phyloP scores from a whole-genome alignment of 2,113 vertebrate species.

The Perca flavescens region DNA sequence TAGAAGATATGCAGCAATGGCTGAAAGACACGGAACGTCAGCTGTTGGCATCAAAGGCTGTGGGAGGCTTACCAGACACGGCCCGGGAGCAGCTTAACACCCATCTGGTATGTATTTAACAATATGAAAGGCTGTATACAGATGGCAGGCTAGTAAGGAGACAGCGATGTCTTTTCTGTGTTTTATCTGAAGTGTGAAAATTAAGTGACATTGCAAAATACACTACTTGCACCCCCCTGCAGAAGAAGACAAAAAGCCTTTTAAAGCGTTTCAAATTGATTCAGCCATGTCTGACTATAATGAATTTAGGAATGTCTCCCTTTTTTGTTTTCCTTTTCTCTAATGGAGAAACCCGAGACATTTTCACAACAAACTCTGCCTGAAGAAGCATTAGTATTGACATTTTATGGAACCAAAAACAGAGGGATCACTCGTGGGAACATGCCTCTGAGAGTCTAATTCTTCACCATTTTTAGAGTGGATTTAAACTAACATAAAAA shows the following conservation, averaged over 20 bases:
- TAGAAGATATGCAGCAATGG: constrained; percentile 98
- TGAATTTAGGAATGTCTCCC: constrained; percentile 64
- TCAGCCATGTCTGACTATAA: constrained; percentile 49
- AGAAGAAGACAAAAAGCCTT: constrained; percentile 44
- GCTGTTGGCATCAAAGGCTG: constrained; percentile 95
- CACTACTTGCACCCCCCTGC: constrained; percentile 27
- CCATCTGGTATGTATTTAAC: constrained; percentile 94
- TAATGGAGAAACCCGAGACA: constrained; percentile 48
- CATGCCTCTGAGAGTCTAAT: constrained; percentile 25
- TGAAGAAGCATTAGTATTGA: constrained; percentile 9
- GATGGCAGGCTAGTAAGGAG: constrained; percentile 75
- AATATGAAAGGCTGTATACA: constrained; percentile 81
- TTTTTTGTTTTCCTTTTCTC: constrained; percentile 43
- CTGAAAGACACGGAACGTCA: constrained; percentile 97
- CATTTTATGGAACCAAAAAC: constrained; percentile 45
- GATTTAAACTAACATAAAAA: constrained; percentile 13
- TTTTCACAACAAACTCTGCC: constrained; percentile 22
- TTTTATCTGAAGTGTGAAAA: constrained; percentile 81
- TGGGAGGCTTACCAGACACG: constrained; percentile 98
- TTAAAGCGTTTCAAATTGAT: constrained; percentile 65
- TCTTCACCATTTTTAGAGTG: constrained; percentile 58
- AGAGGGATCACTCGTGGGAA: constrained; percentile 48
- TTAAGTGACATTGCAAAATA: constrained; percentile 71
- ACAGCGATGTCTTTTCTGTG: constrained; percentile 64
- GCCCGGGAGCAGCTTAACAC: constrained; percentile 95